Conservation (phyloP, 2,888 invertebrate genomes). For the Agrochola lychnidis region DNA sequence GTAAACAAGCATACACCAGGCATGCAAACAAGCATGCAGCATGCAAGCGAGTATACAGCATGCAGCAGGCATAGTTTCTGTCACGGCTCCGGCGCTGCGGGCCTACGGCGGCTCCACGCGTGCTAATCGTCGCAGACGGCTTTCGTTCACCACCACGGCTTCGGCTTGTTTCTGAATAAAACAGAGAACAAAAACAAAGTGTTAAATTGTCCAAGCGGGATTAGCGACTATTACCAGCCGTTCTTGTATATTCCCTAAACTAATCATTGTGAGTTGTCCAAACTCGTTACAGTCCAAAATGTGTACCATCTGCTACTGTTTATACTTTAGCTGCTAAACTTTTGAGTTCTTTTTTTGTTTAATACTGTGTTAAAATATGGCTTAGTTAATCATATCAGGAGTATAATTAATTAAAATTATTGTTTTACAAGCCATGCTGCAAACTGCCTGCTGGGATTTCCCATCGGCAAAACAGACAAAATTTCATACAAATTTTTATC, state of each 20-base stretch:
- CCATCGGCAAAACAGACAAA: not conserved
- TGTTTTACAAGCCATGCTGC: not conserved
- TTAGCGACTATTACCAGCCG: conserved; percentile 27
- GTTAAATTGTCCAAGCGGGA: conserved; percentile 37
- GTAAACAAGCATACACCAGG: too few species aligned
- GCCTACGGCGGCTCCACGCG: too few species aligned
- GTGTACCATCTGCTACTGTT: conserved; percentile 50
- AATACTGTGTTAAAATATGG: too few species aligned
- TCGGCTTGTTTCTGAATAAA: conserved; percentile 36
- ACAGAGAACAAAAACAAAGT: conserved; percentile 33
- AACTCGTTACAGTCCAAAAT: conserved; percentile 38
- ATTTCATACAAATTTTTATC: too few species aligned
- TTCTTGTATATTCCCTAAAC: conserved; percentile 56
- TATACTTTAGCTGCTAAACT: conserved; percentile 15
- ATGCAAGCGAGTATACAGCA: too few species aligned
- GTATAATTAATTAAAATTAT: not conserved
- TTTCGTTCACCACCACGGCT: too few species aligned
- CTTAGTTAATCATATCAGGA: not conserved
- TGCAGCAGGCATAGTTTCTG: too few species aligned
- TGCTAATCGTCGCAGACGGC: too few species aligned
- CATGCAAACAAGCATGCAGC: too few species aligned
- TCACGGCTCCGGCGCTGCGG: too few species aligned
- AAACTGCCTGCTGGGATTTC: not conserved
- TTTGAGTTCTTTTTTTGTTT: conserved; percentile 15
- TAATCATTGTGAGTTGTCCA: conserved; percentile 54